Evolutionary conservation across 2,797 vertebrate species (phyloP), one percentile per base, ranked within the genome.

Genomic region (Decapterus maruadsi): DNA sequence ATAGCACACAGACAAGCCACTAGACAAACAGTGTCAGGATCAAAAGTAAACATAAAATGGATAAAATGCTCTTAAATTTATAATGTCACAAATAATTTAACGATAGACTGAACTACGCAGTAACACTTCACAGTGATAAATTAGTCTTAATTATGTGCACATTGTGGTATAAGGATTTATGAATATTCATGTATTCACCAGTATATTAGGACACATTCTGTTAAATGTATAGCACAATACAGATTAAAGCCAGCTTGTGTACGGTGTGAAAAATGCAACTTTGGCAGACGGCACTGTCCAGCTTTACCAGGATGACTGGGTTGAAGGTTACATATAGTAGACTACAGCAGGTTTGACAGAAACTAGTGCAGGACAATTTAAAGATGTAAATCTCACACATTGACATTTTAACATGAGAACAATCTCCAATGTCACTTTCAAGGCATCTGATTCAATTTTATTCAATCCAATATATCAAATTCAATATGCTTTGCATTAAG

Each of bases 31-130:
- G 16, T 57, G 22, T 54, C 38, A 17, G 6, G 6, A 17, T 48
- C n/a, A 8, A 43, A 60, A 60, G 38, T 22, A 14, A 59, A 22
- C 12, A 8, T n/a, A 40, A 22, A 40, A 59, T 6, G 6, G 42
- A 43, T 43, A 43, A 43, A 73, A 76, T 60, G 4, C 12, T 65
- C 14, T n/a, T 51, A 20, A 51, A 29, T 29, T 62, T 38, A 2
- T 11, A 40, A 54, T 60, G 12, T 29, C 6, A 55, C 5, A 45
- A 63, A 63, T 45, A 43, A 31, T 46, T 0, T 11, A 46, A 38
- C 29, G 53, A 22, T 16, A 54, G 29, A 36, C 34, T 29, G 13
- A 53, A 43, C 42, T 4, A 1, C 14, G 13, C 19, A 50, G 2
- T 22, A 26, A 22, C 20, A 29, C 26, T 29, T 29, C 19, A 19